Conservation (phyloP, 2,797 vertebrate genomes). For the Neopelma chrysocephalum region DNA sequence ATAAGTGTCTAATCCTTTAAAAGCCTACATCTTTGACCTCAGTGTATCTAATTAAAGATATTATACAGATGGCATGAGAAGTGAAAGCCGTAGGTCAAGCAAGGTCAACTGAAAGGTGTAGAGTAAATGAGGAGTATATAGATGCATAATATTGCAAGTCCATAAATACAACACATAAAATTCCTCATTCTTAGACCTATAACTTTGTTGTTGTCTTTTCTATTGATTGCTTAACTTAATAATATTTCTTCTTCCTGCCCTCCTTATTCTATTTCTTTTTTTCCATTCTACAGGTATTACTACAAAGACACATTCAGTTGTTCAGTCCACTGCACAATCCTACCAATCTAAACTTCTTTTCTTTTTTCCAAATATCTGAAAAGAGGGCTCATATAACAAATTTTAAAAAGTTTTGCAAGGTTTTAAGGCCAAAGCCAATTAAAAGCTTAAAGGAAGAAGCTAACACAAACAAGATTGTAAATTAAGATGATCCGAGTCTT, state of each 20-base stretch:
- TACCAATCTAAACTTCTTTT: neutral
- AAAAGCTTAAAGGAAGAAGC: neutral
- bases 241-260: neutral
- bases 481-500: neutral
- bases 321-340: accelerated
- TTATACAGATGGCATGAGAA: neutral
- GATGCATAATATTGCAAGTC: neutral
- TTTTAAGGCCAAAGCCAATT: neutral
- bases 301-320: neutral
- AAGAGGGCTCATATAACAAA: neutral
- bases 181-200: neutral
- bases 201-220: neutral
- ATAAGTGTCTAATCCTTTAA: slow-evolving; percentile 35
- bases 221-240: neutral
- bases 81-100: slow-evolving; percentile 1
- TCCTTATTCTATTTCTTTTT: neutral
- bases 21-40: slow-evolving; percentile 4
- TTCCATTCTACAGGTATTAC: neutral
- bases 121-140: neutral
- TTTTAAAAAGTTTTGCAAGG: neutral
- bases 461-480: neutral
- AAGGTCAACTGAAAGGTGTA: neutral
- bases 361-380: neutral
- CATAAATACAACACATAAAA: neutral
- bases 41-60: slow-evolving; percentile 43